These are phyloP conservation scores for Drosophila pseudoananassae DNA, from an alignment of 1,140 invertebrate species.

Conservation along the genomic window DNA sequence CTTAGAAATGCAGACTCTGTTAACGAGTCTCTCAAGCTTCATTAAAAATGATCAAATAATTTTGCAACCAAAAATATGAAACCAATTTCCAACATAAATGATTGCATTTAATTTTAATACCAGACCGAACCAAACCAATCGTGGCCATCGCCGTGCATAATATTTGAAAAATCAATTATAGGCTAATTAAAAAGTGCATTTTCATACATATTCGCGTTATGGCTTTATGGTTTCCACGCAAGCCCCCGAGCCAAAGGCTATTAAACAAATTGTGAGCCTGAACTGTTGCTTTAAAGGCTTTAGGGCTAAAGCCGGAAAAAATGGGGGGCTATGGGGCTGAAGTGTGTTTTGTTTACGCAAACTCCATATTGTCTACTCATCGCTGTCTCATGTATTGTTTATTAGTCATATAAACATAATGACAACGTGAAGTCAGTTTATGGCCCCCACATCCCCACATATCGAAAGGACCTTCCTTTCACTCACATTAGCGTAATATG, in stretches of 20 bases:
- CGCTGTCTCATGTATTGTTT: constrained; percentile 57
- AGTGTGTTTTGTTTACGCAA: constrained; percentile 11
- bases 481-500: constrained; percentile 71
- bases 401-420: constrained; percentile 76
- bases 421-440: constrained; percentile 51
- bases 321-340: background rate
- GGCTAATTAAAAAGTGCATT: constrained; percentile 46
- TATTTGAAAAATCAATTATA: constrained; percentile 26
- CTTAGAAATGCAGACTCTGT: constrained; percentile 19
- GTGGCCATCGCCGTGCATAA: constrained; percentile 1
- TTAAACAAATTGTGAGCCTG: constrained; percentile 12
- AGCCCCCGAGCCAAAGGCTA: constrained; percentile 14
- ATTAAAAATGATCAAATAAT: constrained; percentile 13
- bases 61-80: constrained; percentile 5
- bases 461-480: background rate
- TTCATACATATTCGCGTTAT: constrained; percentile 14
- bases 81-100: constrained; percentile 17
- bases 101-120: constrained; percentile 2
- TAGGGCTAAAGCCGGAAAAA: constrained; percentile 6
- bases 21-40: constrained; percentile 2
- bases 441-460: constrained; percentile 20
- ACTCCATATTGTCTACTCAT: constrained; percentile 40
- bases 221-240: constrained; percentile 22
- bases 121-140: constrained; percentile 11
- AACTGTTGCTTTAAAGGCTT: constrained; percentile 44